Percentiles rank a stretch among this genome's conserved stretches.
These are phyloP conservation scores for Neofelis nebulosa DNA, from an alignment of 2,113 vertebrate genomes.

Conservation along the genomic window DNA sequence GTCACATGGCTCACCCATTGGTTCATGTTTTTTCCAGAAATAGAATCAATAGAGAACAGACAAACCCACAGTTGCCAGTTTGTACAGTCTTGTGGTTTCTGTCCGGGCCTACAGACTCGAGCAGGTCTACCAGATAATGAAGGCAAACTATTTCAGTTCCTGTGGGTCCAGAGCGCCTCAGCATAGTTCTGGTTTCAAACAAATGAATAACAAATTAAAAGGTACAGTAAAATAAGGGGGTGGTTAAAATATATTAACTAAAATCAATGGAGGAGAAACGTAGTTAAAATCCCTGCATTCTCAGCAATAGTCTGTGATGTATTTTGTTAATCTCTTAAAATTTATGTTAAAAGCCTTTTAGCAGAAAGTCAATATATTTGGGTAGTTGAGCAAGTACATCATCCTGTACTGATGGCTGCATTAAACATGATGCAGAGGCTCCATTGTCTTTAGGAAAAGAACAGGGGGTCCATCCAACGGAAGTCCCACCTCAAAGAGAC, in stretches of 20 bases:
- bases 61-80: constrained; percentile 89
- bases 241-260: constrained; percentile 80
- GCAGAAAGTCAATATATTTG: constrained; percentile 82
- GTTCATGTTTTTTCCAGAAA: constrained; percentile 84
- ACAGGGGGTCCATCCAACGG: not conserved
- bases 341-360: constrained; percentile 84
- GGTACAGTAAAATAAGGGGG: constrained; percentile 77
- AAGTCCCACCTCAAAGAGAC: not conserved
- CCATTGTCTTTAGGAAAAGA: constrained; percentile 41
- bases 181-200: constrained; percentile 83
- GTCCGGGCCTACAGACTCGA: constrained; percentile 85
- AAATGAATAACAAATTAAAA: constrained; percentile 83
- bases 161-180: constrained; percentile 81
- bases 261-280: constrained; percentile 74
- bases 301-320: constrained; percentile 45
- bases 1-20: constrained; percentile 83
- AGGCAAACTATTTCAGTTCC: constrained; percentile 93
- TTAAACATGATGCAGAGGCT: constrained; percentile 22
- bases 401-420: not conserved
- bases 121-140: constrained; percentile 89
- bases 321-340: constrained; percentile 76
- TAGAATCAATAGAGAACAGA: constrained; percentile 91
- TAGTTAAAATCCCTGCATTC: constrained; percentile 73
- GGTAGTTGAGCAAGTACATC: constrained; percentile 55
- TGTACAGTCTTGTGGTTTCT: constrained; percentile 88